Base-by-base conservation (phyloP, 35 echinoderm and acorn worm species). In the Anneissia japonica region DNA sequence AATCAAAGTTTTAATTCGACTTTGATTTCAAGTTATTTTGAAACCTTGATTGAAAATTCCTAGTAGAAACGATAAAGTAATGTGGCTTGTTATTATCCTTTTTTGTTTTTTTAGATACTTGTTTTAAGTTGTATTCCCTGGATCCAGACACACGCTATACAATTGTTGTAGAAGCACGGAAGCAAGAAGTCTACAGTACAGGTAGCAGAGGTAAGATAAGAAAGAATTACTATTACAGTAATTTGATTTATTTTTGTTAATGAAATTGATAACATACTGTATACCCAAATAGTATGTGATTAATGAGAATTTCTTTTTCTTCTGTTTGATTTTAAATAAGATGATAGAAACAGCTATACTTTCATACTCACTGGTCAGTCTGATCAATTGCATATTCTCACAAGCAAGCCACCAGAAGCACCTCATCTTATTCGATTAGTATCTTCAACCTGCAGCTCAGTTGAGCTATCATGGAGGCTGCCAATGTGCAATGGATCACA, bases 161-260 rank as follows among this genome's bases (percentile, higher is more conserved):
- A 13, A 39, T 81, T 35, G 79, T 81, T 0, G 79, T 81, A 81
- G 79, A 81, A 39, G 36, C 79, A 39, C 9, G 79, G 26, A 81
- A 39, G 30, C 26, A 36, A 37, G 35, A 81, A 16, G 13, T 39
- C 35, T 81, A 81, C 31, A 81, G 4, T 81, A 32, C 79, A 3
- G 23, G 0, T 16, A 81, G 17, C 9, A 39, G 40, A 81, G 79
- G 79, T 81, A 81, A 38, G 34, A 19, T 1, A 32, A 9, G 31
- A 30, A 75, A 75, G n/a, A n/a, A n/a, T n/a, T n/a, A n/a, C n/a
- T n/a, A n/a, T n/a, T n/a, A n/a, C n/a, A n/a, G n/a, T n/a, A n/a
- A n/a, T n/a, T n/a, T n/a, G n/a, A n/a, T n/a, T n/a, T n/a, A n/a
- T n/a, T n/a, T n/a, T n/a, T n/a, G n/a, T n/a, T n/a, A n/a, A n/a